Percentiles rank a stretch among this genome's conserved stretches.
Evolutionary conservation across 2,797 vertebrate genomes (phyloP).

Genomic region (Acipenser ruthenus): DNA sequence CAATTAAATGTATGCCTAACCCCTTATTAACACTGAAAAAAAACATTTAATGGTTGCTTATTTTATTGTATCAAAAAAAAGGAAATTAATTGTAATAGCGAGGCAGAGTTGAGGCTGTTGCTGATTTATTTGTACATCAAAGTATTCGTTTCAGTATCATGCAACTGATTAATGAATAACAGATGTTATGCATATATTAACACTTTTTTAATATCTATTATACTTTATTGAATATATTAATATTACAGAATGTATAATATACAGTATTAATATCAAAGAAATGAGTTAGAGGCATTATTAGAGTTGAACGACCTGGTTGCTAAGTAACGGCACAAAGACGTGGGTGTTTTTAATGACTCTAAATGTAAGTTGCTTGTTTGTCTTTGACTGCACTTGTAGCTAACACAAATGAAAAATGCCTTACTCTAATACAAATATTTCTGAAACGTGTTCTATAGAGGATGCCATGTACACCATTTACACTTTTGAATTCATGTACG

Average conservation of each 20-base stretch:
- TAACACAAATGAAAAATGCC: too few relatives aligned
- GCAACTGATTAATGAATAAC: conserved; percentile 41
- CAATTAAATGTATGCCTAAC: too few relatives aligned
- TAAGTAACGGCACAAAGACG: conserved; percentile 54
- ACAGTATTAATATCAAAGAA: conserved; percentile 36
- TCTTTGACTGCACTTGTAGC: too few relatives aligned
- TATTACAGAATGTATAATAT: conserved; percentile 51
- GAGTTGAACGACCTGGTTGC: conserved; percentile 61
- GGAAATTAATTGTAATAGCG: too few relatives aligned
- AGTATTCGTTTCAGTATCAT: conserved; percentile 34
- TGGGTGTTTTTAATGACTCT: conserved; percentile 23
- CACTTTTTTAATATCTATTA: conserved; percentile 29
- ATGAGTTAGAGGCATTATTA: conserved; percentile 45
- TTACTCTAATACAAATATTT: too few relatives aligned
- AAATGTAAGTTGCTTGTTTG: too few relatives aligned
- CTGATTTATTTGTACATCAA: conserved; percentile 31
- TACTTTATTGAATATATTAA: conserved; percentile 56
- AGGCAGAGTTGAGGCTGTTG: conserved; percentile 22
- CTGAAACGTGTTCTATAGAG: too few relatives aligned
- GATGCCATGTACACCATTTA: too few relatives aligned
- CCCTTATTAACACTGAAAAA: too few relatives aligned
- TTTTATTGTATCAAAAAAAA: too few relatives aligned
- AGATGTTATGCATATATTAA: conserved; percentile 49
- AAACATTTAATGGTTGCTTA: too few relatives aligned
- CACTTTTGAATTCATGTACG: too few relatives aligned